These are phyloP conservation scores for Tachuris rubrigastra DNA, from an alignment of 2,113 vertebrate species.

Conservation along the genomic window DNA sequence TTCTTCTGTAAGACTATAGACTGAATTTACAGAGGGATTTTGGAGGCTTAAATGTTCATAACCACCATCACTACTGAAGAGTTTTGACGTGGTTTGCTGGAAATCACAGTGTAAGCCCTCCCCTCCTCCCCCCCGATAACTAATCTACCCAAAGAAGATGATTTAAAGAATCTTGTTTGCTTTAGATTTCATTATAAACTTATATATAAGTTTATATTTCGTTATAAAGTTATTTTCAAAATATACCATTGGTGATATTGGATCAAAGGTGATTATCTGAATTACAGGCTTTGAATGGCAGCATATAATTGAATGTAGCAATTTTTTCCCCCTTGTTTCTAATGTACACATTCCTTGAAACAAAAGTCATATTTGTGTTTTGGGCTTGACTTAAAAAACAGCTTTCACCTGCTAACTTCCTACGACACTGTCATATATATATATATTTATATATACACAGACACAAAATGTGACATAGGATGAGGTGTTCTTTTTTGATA, in stretches of 20 bases:
- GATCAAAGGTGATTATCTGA: background rate
- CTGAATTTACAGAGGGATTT: background rate
- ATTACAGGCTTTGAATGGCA: background rate
- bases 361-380: background rate
- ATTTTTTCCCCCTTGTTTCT: background rate
- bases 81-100: background rate
- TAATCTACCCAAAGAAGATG: slow-evolving; percentile 1
- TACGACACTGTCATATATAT: background rate
- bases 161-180: background rate
- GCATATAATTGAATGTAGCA: background rate
- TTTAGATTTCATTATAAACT: background rate
- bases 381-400: background rate
- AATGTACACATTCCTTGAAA: background rate
- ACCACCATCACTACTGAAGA: background rate
- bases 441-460: background rate
- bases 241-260: background rate
- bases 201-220: background rate
- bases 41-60: background rate
- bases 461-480: background rate
- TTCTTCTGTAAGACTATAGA: background rate
- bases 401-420: background rate
- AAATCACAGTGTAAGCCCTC: background rate
- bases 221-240: background rate
- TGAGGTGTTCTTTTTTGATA: background rate
- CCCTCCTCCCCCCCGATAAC: background rate